Percentiles rank a stretch among this genome's conserved stretches.
Evolutionary conservation across 2,797 vertebrate species (phyloP).

Genomic region (Aeoliscus strigatus): DNA sequence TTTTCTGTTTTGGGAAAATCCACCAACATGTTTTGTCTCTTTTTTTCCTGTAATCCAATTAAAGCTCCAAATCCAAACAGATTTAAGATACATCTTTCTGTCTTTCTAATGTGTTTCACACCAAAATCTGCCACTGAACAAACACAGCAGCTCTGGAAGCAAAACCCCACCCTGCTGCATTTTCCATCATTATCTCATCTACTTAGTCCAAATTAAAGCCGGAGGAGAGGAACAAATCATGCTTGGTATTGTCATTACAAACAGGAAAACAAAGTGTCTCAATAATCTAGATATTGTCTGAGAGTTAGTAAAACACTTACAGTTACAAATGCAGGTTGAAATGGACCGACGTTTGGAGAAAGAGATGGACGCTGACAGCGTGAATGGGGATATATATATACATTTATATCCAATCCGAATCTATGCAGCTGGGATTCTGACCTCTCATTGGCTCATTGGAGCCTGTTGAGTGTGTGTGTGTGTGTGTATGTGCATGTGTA

Average conservation of each 20-base stretch:
- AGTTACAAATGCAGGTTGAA: slow-evolving; percentile 57
- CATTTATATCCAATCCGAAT: slow-evolving; percentile 54
- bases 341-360: slow-evolving; percentile 50
- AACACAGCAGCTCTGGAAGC: not conserved
- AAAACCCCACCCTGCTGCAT: slow-evolving; percentile 9
- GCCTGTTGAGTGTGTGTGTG: too few relatives aligned
- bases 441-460: slow-evolving; percentile 66
- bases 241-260: slow-evolving; percentile 6
- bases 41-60: too few relatives aligned
- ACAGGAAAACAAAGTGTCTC: too few relatives aligned
- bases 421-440: slow-evolving; percentile 30
- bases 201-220: slow-evolving; percentile 12
- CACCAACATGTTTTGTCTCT: too few relatives aligned
- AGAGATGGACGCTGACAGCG: slow-evolving; percentile 50
- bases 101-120: slow-evolving; percentile 6
- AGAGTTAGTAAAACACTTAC: slow-evolving; percentile 55
- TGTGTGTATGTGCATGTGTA: too few relatives aligned
- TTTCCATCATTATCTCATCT: slow-evolving; percentile 17
- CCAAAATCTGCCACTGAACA: slow-evolving; percentile 5
- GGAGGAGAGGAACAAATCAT: slow-evolving; percentile 8
- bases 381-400: slow-evolving; percentile 72
- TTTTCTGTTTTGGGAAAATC: too few relatives aligned
- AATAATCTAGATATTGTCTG: not conserved
- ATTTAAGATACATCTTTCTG: too few relatives aligned
- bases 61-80: too few relatives aligned